Evolutionary conservation across 2,797 vertebrate genomes (phyloP).

Genomic region (Fringilla coelebs): DNA sequence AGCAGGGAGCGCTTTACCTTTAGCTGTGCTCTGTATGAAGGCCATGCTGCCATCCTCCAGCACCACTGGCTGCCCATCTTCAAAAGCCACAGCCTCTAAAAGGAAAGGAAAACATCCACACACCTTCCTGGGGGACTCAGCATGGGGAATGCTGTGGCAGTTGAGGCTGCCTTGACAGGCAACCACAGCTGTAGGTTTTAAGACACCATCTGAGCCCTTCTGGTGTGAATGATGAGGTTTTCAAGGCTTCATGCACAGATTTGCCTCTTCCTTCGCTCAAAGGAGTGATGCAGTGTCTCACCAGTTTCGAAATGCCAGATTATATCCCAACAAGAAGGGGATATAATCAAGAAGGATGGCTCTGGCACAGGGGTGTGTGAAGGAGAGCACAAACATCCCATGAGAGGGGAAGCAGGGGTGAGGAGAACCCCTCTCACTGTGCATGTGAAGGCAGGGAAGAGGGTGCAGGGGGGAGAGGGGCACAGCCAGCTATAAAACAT

Average conservation of each 20-base stretch:
- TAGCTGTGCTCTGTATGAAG: constrained; percentile 76
- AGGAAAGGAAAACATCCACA: background rate
- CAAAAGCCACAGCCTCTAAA: constrained; percentile 77
- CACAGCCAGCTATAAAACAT: background rate
- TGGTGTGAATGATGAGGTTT: background rate
- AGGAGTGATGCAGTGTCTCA: background rate
- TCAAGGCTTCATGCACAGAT: background rate
- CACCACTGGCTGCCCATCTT: constrained; percentile 78
- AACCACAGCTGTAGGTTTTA: background rate
- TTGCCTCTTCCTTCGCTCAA: background rate
- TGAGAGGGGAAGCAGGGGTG: background rate
- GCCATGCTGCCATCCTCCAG: constrained; percentile 80
- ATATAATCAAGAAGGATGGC: background rate
- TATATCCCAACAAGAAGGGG: background rate
- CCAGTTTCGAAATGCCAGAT: background rate
- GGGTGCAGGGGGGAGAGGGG: background rate
- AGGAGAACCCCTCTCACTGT: background rate
- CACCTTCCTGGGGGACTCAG: background rate
- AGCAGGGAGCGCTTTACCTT: constrained; percentile 65
- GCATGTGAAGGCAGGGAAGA: background rate
- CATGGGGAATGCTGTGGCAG: background rate
- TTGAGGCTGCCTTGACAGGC: background rate
- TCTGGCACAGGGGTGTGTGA: background rate
- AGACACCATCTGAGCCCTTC: background rate
- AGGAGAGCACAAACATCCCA: background rate